Conservation (phyloP, 2,113 vertebrate species). For the Sander lucioperca region DNA sequence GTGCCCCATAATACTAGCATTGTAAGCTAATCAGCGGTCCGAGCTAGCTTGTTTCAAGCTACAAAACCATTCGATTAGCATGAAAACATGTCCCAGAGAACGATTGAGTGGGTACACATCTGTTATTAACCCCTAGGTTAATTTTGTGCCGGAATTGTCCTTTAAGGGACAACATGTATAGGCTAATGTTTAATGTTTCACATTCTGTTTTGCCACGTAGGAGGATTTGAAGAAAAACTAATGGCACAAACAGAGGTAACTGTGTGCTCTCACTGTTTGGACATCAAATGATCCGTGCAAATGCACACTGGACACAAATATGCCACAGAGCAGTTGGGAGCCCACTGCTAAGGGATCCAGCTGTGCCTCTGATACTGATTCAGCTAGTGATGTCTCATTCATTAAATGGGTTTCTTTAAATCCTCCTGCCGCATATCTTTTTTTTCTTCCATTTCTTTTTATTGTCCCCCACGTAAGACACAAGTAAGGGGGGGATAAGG, state of each 20-base stretch:
- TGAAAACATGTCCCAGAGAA: too few species aligned
- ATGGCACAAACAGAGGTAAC: not conserved
- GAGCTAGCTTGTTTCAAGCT: too few species aligned
- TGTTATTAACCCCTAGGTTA: too few species aligned
- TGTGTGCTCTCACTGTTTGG: conserved; percentile 5
- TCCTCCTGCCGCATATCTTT: not conserved
- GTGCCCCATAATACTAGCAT: too few species aligned
- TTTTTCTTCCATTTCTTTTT: not conserved
- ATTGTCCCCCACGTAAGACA: conserved; percentile 5
- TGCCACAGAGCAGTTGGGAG: not conserved
- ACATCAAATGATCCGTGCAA: conserved; percentile 19
- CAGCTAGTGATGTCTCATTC: conserved; percentile 25
- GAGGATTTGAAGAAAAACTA: not conserved
- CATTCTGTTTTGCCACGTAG: not conserved
- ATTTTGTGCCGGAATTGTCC: too few species aligned
- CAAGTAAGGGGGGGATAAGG: not conserved
- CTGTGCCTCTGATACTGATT: conserved; percentile 29
- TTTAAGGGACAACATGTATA: not conserved
- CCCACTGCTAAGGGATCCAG: conserved; percentile 15
- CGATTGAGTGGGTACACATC: too few species aligned
- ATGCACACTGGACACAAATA: not conserved
- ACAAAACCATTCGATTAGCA: too few species aligned
- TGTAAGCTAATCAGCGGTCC: too few species aligned
- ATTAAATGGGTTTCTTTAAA: conserved; percentile 30
- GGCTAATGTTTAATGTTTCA: not conserved